Evolutionary conservation across 2,797 vertebrate genomes (phyloP).

Genomic region (Rousettus madagascariensis): DNA sequence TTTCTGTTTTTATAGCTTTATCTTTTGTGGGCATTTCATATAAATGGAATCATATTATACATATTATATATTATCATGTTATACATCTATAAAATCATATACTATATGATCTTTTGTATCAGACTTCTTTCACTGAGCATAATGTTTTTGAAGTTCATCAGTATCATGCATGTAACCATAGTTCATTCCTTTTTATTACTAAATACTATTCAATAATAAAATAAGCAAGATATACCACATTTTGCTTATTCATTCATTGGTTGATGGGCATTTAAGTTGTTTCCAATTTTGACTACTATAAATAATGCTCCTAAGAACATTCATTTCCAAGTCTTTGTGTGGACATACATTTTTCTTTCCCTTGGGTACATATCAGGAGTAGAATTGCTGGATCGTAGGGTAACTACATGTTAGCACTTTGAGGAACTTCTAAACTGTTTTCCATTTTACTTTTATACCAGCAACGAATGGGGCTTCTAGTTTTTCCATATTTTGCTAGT

Average conservation of each 20-base stretch:
- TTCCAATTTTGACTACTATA: not conserved
- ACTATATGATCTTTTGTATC: not conserved
- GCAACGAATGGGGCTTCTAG: not conserved
- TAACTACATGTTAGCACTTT: not conserved
- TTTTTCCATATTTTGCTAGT: not conserved
- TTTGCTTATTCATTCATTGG: not conserved
- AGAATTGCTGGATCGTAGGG: not conserved
- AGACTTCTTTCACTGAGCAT: not conserved
- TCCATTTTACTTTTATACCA: not conserved
- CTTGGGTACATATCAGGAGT: not conserved
- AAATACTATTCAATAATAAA: not conserved
- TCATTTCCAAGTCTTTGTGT: not conserved
- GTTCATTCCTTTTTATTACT: not conserved
- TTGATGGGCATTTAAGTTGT: not conserved
- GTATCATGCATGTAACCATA: not conserved
- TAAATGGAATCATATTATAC: not conserved
- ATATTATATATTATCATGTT: not conserved
- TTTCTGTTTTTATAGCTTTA: not conserved
- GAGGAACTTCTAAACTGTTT: not conserved
- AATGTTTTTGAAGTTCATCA: not conserved
- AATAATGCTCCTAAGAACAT: not conserved
- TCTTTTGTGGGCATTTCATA: not conserved
- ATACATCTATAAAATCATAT: not conserved
- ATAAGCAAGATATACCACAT: not conserved
- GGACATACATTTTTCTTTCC: not conserved